phyloP scores from a whole-genome alignment of 2,888 invertebrate genomes.

The Lymantria dispar region DNA sequence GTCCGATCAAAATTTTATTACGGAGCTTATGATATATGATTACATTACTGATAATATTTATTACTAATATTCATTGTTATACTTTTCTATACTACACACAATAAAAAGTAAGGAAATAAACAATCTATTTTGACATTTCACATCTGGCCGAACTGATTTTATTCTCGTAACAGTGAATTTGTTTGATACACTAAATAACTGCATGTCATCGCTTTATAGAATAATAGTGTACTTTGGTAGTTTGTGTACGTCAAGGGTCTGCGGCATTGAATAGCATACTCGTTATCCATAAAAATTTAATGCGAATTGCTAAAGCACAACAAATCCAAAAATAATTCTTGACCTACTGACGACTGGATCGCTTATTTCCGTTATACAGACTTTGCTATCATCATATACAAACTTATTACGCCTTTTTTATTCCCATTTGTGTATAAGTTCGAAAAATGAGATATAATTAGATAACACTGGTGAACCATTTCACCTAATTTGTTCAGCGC shows the following conservation, averaged over 20 bases:
- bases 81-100: too few relatives aligned
- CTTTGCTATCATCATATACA: slow-evolving; percentile 44
- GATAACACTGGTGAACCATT: neutral
- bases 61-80: too few relatives aligned
- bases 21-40: slow-evolving; percentile 18
- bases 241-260: slow-evolving; percentile 47
- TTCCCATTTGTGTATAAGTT: slow-evolving; percentile 43
- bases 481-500: too few relatives aligned
- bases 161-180: too few relatives aligned
- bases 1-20: slow-evolving; percentile 42
- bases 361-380: slow-evolving; percentile 79
- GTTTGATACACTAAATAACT: too few relatives aligned
- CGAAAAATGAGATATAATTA: neutral
- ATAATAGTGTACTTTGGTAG: neutral
- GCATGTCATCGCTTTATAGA: too few relatives aligned
- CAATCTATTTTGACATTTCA: too few relatives aligned
- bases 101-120: too few relatives aligned
- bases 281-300: slow-evolving; percentile 60
- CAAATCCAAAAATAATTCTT: slow-evolving; percentile 75
- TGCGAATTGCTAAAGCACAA: slow-evolving; percentile 67
- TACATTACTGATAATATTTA: slow-evolving; percentile 8
- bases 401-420: slow-evolving; percentile 34
- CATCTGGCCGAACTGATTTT: too few relatives aligned
- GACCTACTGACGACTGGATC: slow-evolving; percentile 79
- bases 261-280: slow-evolving; percentile 43